A percentile compares a stretch with the other conserved stretches of the same genome.
phyloP scores from a whole-genome alignment of 2,888 invertebrate species.

The Drosophila infuscata region DNA sequence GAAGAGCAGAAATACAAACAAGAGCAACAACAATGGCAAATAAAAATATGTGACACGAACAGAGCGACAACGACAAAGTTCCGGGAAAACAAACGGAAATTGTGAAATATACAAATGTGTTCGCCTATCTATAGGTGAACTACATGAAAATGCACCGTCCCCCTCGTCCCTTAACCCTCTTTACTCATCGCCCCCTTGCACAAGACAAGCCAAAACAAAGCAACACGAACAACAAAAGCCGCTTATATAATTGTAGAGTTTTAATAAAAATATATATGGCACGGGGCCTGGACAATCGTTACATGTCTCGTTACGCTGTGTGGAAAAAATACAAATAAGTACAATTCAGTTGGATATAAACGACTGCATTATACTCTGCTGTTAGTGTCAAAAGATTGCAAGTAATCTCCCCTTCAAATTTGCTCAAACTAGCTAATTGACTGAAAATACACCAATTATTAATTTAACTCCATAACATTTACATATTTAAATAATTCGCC shows the following conservation, averaged over 20 bases:
- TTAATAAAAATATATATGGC: constrained; percentile 70
- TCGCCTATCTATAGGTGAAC: constrained; percentile 67
- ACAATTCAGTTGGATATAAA: background rate
- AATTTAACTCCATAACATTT: background rate
- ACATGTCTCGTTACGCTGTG: constrained; percentile 45
- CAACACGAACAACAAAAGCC: constrained; percentile 45
- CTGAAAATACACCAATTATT: background rate
- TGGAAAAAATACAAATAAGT: background rate
- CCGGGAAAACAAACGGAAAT: constrained; percentile 79
- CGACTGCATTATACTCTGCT: background rate
- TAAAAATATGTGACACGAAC: constrained; percentile 76
- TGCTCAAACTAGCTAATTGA: background rate
- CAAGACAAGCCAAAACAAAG: constrained; percentile 33
- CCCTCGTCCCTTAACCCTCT: background rate
- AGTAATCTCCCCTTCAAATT: background rate
- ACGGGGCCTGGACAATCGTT: constrained; percentile 41
- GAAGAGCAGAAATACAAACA: constrained; percentile 22
- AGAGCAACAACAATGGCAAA: constrained; percentile 41
- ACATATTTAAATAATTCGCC: background rate
- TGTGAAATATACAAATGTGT: constrained; percentile 80
- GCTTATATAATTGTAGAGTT: constrained; percentile 64
- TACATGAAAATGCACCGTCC: constrained; percentile 51
- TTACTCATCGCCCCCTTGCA: background rate
- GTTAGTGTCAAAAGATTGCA: background rate
- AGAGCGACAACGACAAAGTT: constrained; percentile 71